Evolutionary conservation across 2,113 vertebrate species (phyloP).

Genomic region (Poecilia latipinna): DNA sequence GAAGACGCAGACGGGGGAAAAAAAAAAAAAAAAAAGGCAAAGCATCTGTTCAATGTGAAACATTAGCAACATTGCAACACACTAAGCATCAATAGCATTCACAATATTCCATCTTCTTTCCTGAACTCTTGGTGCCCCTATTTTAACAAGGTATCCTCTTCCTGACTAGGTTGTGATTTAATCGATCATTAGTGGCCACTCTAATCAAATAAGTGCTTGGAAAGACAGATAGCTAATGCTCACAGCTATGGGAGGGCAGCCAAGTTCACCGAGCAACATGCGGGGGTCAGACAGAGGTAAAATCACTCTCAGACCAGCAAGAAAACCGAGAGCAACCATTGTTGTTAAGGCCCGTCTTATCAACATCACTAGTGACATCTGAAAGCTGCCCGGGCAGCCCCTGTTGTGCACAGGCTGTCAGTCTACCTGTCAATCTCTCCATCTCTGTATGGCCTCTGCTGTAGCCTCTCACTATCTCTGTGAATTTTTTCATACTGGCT

Average conservation of each 20-base stretch:
- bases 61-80: constrained; percentile 42
- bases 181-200: constrained; percentile 74
- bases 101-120: constrained; percentile 52
- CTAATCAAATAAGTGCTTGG: constrained; percentile 67
- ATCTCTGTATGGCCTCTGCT: constrained; percentile 30
- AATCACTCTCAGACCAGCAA: constrained; percentile 37
- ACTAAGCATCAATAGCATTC: constrained; percentile 50
- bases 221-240: constrained; percentile 61
- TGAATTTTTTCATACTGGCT: constrained; percentile 9
- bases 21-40: constrained; percentile 40
- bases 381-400: constrained; percentile 36
- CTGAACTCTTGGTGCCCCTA: constrained; percentile 59
- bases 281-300: constrained; percentile 63
- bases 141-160: constrained; percentile 58
- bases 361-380: constrained; percentile 55
- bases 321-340: constrained; percentile 27
- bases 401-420: constrained; percentile 55
- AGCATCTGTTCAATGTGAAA: constrained; percentile 39
- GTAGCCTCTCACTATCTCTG: constrained; percentile 19
- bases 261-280: constrained; percentile 56
- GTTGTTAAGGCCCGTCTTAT: constrained; percentile 47
- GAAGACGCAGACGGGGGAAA: constrained; percentile 2
- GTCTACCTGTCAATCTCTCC: constrained; percentile 46
- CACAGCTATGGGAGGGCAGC: constrained; percentile 44
- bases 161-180: constrained; percentile 62